Conservation (phyloP, 2,797 vertebrate species). For the Anguilla obscura region DNA sequence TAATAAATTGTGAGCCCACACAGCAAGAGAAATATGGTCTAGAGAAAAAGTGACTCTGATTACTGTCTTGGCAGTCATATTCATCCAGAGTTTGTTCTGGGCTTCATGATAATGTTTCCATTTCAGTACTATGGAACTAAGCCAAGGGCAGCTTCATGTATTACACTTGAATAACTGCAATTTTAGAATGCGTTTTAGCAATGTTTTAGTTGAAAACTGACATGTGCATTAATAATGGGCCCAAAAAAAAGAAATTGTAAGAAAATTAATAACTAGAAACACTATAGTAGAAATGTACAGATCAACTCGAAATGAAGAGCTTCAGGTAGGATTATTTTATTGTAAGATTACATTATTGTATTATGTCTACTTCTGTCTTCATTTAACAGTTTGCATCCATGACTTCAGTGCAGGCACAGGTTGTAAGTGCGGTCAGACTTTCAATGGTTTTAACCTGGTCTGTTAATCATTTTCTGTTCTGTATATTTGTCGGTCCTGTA, state of each 20-base stretch:
- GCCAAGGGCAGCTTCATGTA: neutral
- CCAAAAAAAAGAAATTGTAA: neutral
- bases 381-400: no score
- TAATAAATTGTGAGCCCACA: neutral
- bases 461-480: no score
- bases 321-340: no score
- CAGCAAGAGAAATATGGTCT: neutral
- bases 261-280: neutral
- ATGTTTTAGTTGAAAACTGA: neutral
- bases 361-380: no score
- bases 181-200: neutral
- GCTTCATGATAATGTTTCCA: neutral
- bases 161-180: neutral
- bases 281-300: neutral
- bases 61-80: neutral
- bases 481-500: no score
- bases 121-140: neutral
- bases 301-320: no score
- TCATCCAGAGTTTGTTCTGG: neutral
- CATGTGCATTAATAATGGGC: neutral
- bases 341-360: no score
- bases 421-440: no score
- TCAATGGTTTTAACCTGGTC: no score
- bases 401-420: no score
- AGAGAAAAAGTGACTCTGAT: neutral